Evolutionary conservation across 2,888 invertebrate genomes (phyloP), one percentile per base, ranked within the genome.

Genomic region (Microdon myrmicae): DNA sequence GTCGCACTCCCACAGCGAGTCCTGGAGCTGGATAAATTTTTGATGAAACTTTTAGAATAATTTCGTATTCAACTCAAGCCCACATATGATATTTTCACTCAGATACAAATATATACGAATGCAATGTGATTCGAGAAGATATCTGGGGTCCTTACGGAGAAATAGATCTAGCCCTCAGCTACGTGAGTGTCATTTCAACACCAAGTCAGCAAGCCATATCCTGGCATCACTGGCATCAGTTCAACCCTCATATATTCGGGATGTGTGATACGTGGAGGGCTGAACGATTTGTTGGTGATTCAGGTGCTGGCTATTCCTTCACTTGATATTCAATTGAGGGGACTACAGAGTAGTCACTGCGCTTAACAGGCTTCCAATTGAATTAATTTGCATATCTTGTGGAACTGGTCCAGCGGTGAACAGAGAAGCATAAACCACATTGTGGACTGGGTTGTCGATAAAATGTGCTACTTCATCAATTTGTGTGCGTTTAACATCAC

Each of bases 111-210:
- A 35, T 53, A 44, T 51, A 37, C 22, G 5, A 47, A 54, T 60
- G 54, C 60, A 48, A 44, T 48, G 39, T 35, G 22, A 34, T 7
- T 10, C 14, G 13, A 26, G 4, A 16, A 9, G 17, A 45, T 29
- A 20, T 37, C 22, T 43, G 13, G 28, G 35, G 12, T 23, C 48
- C 25, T 32, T 43, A 10, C 25, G 37, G 37, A 49, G 31, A 23
- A n/a, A 2, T 20, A 32, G 12, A 28, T 34, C 25, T 17, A 44
- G 43, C 31, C 32, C 37, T 35, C 25, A 28, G 38, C 60, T 54
- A 60, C 60, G 60, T 60, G 60, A 60, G 60, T 60, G 54, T 60
- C 54, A 60, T 60, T 54, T 60, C 60, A 60, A 60, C 60, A 54
- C 43, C 60, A 54, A 60, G 44, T 60, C 60, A 60, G 47, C 43